Evolutionary conservation across 1,140 invertebrate genomes (phyloP), one percentile per base, ranked within the genome.

Genomic region (Nomia melanderi): DNA sequence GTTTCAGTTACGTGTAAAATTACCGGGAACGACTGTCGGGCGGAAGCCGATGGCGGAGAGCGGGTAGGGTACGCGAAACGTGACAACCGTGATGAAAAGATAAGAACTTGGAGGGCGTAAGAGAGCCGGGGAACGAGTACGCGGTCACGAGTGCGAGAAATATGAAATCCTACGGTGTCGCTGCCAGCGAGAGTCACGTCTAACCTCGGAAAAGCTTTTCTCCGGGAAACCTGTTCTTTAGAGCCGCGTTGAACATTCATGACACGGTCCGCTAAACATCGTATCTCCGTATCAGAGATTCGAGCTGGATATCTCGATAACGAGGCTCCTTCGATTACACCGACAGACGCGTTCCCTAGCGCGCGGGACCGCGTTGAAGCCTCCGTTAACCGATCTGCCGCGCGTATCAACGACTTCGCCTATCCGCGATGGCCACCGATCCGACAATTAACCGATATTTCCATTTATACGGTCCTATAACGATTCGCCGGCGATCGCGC

Each of bases 101-200:
- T 64, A 76, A 81, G 53, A 70, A 76, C 25, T 12, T 33, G 29
- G 0, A 20, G 50, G 36, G n/a, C 50, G 29, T 17, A 11, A 54
- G 53, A 59, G 27, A 77, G 31, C 39, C 44, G 25, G 2, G 41
- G 33, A 31, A 66, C 29, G 29, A 81, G 25, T n/a, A 41, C 29
- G 74, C 63, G 60, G 60, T 74, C 50, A 64, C 66, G 36, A 63
- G 53, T 60, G 53, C 12, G 54, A 80, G 47, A 82, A 81, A 82
- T 77, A 81, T 80, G 65, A 82, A 60, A 77, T 81, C 67, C 81
- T 33, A 59, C 44, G 17, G 29, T 27, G 72, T 53, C 54, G 53
- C 33, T 23, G 29, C 41, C 39, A 47, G 41, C 64, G 41, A 65
- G 47, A 41, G 44, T 82, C 36, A 77, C 54, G 54, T 71, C 31